Evolutionary conservation across 2,113 vertebrate genomes (phyloP), one percentile per base, ranked within the genome.

Genomic region (Phaethon lepturus): DNA sequence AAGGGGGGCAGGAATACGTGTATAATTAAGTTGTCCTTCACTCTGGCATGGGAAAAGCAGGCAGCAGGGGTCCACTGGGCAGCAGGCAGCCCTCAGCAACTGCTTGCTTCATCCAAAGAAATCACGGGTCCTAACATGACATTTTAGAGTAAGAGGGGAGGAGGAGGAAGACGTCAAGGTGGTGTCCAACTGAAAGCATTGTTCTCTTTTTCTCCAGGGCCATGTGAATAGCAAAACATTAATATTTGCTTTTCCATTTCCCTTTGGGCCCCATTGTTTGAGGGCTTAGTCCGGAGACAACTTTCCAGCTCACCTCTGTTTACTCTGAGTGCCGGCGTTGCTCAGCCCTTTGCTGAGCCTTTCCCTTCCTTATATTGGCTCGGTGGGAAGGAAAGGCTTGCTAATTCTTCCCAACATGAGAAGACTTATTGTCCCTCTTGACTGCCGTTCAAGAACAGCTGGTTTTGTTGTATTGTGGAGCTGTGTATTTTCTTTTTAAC

Each of bases 161-260:
- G 71, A 85, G 88, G 84, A 93, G 78, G 92, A 96, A 93, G 92
- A 55, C 72, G 2, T 80, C 52, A 9, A 88, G 79, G 85, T 83
- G 76, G 68, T 75, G 89, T 79, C 81, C 80, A 33, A 5, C 20
- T 19, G 2, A 68, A 87, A 26, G 60, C 77, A 91, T 93, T 97
- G 94, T 96, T 97, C 90, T 84, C 47, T 71, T 74, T 38, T 71
- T 76, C 88, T 95, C 88, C 0, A 7, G 88, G 82, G 56, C 92
- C 75, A 7, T 18, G 78, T 9, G 3, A 81, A 45, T 9, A 40
- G 87, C 82, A 80, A 53, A 95, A 95, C 91, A 97, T 71, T 74
- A 95, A 97, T 96, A 95, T 97, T 95, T 97, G 90, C 90, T 95
- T 93, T 96, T 88, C 72, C 73, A 71, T 71, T 96, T 97, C 94